These are phyloP conservation scores for Athalia cordata DNA, from an alignment of 2,888 invertebrate genomes.

Conservation along the genomic window DNA sequence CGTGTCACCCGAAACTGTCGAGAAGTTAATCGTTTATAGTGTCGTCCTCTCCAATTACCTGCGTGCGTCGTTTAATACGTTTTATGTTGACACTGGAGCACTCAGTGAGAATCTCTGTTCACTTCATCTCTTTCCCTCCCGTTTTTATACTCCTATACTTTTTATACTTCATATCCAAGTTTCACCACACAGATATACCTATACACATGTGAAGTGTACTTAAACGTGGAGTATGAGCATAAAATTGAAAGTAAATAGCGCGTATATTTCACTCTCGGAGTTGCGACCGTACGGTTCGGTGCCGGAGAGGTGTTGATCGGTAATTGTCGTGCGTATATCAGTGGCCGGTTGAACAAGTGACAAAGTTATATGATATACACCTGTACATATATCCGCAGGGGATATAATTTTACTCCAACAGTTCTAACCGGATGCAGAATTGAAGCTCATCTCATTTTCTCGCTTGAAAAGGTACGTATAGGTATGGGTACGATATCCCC, in stretches of 20 bases:
- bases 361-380: neutral
- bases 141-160: conserved; percentile 1
- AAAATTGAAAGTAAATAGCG: conserved; percentile 25
- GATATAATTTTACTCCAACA: neutral
- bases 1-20: conserved; percentile 1
- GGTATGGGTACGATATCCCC: too few species aligned
- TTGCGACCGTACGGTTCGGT: neutral
- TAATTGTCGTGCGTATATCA: neutral
- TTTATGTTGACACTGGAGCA: conserved; percentile 2
- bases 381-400: neutral
- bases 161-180: neutral
- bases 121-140: neutral
- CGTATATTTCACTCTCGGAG: neutral
- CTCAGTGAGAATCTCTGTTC: conserved; percentile 4
- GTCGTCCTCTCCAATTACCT: conserved; percentile 27
- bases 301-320: neutral
- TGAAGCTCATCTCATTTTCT: too few species aligned
- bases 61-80: conserved; percentile 14
- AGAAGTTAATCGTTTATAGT: conserved; percentile 11
- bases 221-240: conserved; percentile 4
- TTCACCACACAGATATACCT: neutral
- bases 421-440: too few species aligned
- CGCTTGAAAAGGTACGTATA: too few species aligned
- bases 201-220: neutral
- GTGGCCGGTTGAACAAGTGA: too few species aligned